phyloP scores from a whole-genome alignment of 2,113 vertebrate genomes.

The Dascyllus trimaculatus region DNA sequence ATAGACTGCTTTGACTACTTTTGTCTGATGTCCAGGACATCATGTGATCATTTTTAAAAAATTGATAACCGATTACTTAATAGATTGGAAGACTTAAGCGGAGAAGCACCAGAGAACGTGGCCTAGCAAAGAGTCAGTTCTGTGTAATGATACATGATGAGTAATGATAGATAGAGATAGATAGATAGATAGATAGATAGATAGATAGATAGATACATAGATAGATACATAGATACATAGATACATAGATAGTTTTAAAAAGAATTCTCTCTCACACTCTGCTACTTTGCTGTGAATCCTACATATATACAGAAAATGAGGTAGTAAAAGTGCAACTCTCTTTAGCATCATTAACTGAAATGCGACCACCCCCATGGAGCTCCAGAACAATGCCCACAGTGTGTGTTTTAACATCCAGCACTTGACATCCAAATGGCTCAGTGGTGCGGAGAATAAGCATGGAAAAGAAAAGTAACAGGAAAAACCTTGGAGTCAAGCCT shows the following conservation, averaged over 20 bases:
- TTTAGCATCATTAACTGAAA: slow-evolving; percentile 50
- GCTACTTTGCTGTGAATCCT: slow-evolving; percentile 1
- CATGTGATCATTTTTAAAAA: too few species aligned
- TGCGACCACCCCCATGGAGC: slow-evolving; percentile 20
- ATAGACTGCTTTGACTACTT: too few species aligned
- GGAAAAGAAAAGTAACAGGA: slow-evolving; percentile 67
- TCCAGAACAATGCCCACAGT: slow-evolving; percentile 71
- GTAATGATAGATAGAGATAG: too few species aligned
- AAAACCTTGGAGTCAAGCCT: slow-evolving; percentile 59
- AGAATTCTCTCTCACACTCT: not conserved
- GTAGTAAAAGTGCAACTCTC: slow-evolving; percentile 25
- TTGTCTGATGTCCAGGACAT: too few species aligned
- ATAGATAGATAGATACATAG: not conserved
- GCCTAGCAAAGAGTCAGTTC: too few species aligned
- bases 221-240: not conserved
- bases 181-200: too few species aligned
- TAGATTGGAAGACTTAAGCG: too few species aligned
- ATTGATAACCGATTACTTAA: too few species aligned
- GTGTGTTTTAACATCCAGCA: slow-evolving; percentile 60
- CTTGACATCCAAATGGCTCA: slow-evolving; percentile 50
- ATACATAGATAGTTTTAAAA: too few species aligned
- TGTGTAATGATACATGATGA: too few species aligned
- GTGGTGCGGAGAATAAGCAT: slow-evolving; percentile 24
- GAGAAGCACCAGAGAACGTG: too few species aligned
- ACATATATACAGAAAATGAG: not conserved